Evolutionary conservation across 2,797 vertebrate genomes (phyloP), one percentile per base, ranked within the genome.

Genomic region (Natrix natrix): DNA sequence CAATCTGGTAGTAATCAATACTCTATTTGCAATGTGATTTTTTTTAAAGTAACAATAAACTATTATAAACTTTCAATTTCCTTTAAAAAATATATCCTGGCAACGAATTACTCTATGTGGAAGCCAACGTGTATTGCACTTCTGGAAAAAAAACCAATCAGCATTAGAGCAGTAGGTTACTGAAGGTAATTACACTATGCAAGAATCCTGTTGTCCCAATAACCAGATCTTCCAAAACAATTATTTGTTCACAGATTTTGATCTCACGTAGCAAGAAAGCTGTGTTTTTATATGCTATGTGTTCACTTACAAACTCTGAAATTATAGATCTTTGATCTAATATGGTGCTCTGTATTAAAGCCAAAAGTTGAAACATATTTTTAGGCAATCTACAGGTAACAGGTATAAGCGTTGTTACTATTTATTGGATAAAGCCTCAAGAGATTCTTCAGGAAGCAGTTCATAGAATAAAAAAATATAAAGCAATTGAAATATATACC

Each of bases 311-410:
- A 97, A 94, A 95, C 95, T 95, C 92, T 95, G 96, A 96, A 96
- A 94, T 92, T 91, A 87, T 94, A 95, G 90, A 94, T 96, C 96
- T 92, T 74, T 69, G 55, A 94, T 92, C 93, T 86, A 93, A 93
- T 92, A 93, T 93, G 92, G 93, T 61, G 92, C 95, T 93, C 91
- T 92, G 95, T 93, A 92, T 94, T 95, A 93, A 86, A 95, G 96
- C 94, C 95, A 96, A 96, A 97, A 96, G 96, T 95, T 96, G 94
- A 96, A 97, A 97, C 97, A 97, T 97, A 97, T 96, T 97, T 98
- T 97, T 96, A 97, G 97, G 96, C 95, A 97, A 97, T 96, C 97
- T 95, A 66, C 16, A 96, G 96, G 97, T 96, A 95, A 94, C n/a
- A 96, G 96, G 94, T 94, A 96, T 95, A 94, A 96, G 94, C 97